These are phyloP conservation scores for Ageneiosus marmoratus DNA, from an alignment of 2,113 vertebrate species.

Conservation along the genomic window DNA sequence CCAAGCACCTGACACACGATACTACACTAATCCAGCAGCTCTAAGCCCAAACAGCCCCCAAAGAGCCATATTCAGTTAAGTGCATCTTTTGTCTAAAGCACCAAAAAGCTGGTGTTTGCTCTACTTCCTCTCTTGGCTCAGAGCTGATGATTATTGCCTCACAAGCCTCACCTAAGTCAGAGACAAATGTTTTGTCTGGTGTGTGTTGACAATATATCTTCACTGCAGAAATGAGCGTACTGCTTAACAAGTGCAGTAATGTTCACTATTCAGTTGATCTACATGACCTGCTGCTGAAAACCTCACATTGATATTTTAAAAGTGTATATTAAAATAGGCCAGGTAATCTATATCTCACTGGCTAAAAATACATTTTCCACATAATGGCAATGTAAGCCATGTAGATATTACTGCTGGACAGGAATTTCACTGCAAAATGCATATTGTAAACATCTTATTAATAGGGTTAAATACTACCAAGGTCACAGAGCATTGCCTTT, in stretches of 20 bases:
- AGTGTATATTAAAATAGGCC: not conserved
- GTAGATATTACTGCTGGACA: not conserved
- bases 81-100: slow-evolving; percentile 67
- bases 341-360: not conserved
- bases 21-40: slow-evolving; percentile 68
- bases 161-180: slow-evolving; percentile 27
- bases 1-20: slow-evolving; percentile 67
- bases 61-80: slow-evolving; percentile 61
- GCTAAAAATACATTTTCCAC: slow-evolving; percentile 6
- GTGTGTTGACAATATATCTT: slow-evolving; percentile 5
- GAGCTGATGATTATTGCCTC: slow-evolving; percentile 25
- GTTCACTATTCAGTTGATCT: slow-evolving; percentile 7
- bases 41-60: slow-evolving; percentile 63
- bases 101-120: slow-evolving; percentile 18
- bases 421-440: not conserved
- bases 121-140: slow-evolving; percentile 20
- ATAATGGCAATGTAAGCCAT: not conserved
- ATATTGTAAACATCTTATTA: not conserved
- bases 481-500: not conserved
- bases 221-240: not conserved
- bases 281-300: not conserved
- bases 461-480: not conserved
- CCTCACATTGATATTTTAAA: not conserved
- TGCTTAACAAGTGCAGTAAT: slow-evolving; percentile 11
- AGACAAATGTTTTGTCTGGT: slow-evolving; percentile 39